Conservation (phyloP, 1,140 invertebrate genomes). For the Lordiphosa stackelbergi region DNA sequence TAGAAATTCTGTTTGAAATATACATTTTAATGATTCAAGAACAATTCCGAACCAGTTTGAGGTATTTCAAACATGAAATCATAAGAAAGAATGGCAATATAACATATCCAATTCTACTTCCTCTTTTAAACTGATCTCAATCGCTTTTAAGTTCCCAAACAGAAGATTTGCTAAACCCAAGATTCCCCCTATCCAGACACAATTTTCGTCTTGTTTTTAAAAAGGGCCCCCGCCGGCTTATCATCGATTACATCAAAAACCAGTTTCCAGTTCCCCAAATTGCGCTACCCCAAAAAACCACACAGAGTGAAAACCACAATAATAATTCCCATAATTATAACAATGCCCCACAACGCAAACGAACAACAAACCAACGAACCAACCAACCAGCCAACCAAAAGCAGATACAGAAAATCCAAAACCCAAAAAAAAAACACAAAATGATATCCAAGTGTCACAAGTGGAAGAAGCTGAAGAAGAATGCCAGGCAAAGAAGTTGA, state of each 20-base stretch:
- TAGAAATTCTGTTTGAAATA: too few species aligned
- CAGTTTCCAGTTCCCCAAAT: conserved; percentile 41
- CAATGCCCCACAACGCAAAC: conserved; percentile 42
- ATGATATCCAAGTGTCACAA: conserved; percentile 66
- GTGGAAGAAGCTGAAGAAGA: conserved; percentile 21
- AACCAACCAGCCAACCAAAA: conserved; percentile 9
- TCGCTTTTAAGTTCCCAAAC: too few species aligned
- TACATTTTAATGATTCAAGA: too few species aligned
- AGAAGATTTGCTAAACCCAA: conserved; percentile 1
- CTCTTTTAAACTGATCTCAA: conserved; percentile 22
- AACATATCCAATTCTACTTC: too few species aligned
- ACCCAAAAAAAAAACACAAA: conserved; percentile 36
- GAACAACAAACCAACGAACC: not conserved
- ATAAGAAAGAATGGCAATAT: too few species aligned
- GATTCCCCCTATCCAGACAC: conserved; percentile 27
- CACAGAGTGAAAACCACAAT: conserved; percentile 70
- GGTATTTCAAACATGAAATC: too few species aligned
- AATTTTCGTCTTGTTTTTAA: conserved; percentile 16
- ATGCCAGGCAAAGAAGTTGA: conserved; percentile 12
- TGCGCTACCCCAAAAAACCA: conserved; percentile 47
- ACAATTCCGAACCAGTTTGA: too few species aligned
- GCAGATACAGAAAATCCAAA: conserved; percentile 41
- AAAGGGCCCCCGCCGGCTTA: conserved; percentile 17
- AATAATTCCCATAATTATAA: conserved; percentile 75
- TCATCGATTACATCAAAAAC: conserved; percentile 52